Evolutionary conservation across 1,140 invertebrate species (phyloP).

Genomic region (Bemisia tabaci): DNA sequence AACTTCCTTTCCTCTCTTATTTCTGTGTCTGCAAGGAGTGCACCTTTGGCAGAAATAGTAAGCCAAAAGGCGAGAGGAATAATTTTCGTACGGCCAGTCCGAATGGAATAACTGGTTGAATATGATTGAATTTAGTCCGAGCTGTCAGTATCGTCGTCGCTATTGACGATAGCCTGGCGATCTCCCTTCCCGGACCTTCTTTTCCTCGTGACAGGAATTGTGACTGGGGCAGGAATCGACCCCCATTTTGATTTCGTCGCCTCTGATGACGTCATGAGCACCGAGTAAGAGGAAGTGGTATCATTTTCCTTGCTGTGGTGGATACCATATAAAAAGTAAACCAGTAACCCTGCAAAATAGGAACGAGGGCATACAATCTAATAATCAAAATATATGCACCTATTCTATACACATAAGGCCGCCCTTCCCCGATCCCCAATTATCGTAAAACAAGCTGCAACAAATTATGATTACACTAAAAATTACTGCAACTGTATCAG

Average conservation of each 20-base stretch:
- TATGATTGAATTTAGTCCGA: too few species aligned
- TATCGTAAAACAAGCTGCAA: not conserved
- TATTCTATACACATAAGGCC: too few species aligned
- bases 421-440: too few species aligned
- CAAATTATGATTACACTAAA: not conserved
- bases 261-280: slow-evolving; percentile 47
- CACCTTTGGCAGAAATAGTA: too few species aligned
- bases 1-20: too few species aligned
- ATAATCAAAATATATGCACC: too few species aligned
- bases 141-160: not conserved
- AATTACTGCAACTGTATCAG: not conserved
- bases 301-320: slow-evolving; percentile 73
- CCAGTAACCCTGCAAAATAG: slow-evolving; percentile 50
- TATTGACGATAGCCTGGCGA: slow-evolving; percentile 28
- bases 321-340: slow-evolving; percentile 82
- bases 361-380: not conserved
- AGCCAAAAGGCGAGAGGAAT: too few species aligned
- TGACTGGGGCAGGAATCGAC: slow-evolving; percentile 31
- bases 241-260: slow-evolving; percentile 47
- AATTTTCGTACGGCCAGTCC: too few species aligned
- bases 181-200: slow-evolving; percentile 25
- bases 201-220: slow-evolving; percentile 3
- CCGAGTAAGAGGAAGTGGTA: slow-evolving; percentile 42
- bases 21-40: too few species aligned
- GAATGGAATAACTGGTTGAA: too few species aligned